Evolutionary conservation across 53 echinoderm and acorn worm genomes (phyloP), one percentile per base, ranked within the genome.

Genomic region (Glandiceps talaboti): DNA sequence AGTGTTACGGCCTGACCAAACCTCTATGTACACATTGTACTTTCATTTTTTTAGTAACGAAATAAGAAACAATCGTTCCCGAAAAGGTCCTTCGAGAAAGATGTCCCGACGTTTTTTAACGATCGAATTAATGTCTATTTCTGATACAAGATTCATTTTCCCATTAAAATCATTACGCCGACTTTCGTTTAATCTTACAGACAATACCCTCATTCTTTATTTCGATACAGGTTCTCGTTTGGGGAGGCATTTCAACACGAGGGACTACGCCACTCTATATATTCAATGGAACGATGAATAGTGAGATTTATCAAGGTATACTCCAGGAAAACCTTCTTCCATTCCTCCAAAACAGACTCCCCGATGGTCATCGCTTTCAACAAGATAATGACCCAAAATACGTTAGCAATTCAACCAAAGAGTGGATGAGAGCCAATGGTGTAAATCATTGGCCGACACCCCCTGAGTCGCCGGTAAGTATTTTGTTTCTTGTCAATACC

Each of bases 361-460:
- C 89, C 0, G 92, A 87, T 12, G 27, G 31, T 0, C 88, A 88
- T 29, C 79, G 86, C 14, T 83, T 91, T 32, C 75, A 75, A 79
- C 88, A 88, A 30, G 91, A 91, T 26, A 91, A 91, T 32, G 91
- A 91, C 76, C 91, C 88, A 1, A 91, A 89, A n/a, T n/a, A 32
- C 74, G 88, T 88, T 0, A 82, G 82, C 64, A 76, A 64, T 14
- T 25, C 74, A 74, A 80, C 87, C 0, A 32, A 30, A 20, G 75
- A 87, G 1, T 85, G 33, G 32, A 87, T 89, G 89, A 29, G 30
- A 26, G 32, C 26, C 10, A 20, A 26, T 20, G 83, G 74, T 0
- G 82, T 92, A 0, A 81, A 77, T n/a, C 88, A 86, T 86, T 86
- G 83, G 83, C 81, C 79, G 33, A 89, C 85, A 0, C 89, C 86